These are phyloP conservation scores for Ctenicera cuprea DNA, from an alignment of 2,888 invertebrate genomes.

Conservation along the genomic window DNA sequence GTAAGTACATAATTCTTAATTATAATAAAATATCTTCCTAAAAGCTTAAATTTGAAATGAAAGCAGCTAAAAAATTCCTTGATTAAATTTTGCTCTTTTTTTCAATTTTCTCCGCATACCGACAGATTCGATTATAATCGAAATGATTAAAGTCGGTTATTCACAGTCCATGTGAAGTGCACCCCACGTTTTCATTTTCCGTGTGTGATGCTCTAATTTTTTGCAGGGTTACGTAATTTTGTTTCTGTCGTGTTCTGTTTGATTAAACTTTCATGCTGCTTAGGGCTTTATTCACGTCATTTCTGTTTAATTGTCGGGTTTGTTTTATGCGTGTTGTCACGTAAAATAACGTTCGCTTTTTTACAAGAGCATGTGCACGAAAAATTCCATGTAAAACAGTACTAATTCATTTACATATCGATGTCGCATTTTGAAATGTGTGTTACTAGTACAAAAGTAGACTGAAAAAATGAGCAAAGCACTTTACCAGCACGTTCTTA, in stretches of 20 bases:
- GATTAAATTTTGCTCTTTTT: neutral
- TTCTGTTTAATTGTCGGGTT: constrained; percentile 30
- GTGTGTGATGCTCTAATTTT: constrained; percentile 13
- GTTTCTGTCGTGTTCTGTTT: constrained; percentile 28
- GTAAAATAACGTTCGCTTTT: constrained; percentile 21
- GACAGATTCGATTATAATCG: constrained; percentile 1
- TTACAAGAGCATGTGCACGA: neutral
- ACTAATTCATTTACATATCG: constrained; percentile 18
- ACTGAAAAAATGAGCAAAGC: neutral
- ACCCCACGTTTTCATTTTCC: neutral
- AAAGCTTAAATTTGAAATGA: neutral
- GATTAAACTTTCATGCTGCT: constrained; percentile 28
- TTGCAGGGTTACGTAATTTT: constrained; percentile 22
- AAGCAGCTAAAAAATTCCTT: neutral
- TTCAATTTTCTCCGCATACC: neutral
- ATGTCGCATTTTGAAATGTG: neutral
- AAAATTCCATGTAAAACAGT: neutral
- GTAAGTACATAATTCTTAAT: constrained; percentile 16
- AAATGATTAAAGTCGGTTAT: constrained; percentile 7
- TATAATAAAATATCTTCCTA: neutral
- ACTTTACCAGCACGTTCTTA: too few relatives aligned
- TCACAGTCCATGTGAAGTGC: neutral
- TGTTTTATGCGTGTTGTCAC: constrained; percentile 34
- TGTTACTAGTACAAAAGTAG: constrained; percentile 1
- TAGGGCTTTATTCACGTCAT: constrained; percentile 29